Conservation (phyloP, 2,888 invertebrate species). For the Drosophila diplacantha region DNA sequence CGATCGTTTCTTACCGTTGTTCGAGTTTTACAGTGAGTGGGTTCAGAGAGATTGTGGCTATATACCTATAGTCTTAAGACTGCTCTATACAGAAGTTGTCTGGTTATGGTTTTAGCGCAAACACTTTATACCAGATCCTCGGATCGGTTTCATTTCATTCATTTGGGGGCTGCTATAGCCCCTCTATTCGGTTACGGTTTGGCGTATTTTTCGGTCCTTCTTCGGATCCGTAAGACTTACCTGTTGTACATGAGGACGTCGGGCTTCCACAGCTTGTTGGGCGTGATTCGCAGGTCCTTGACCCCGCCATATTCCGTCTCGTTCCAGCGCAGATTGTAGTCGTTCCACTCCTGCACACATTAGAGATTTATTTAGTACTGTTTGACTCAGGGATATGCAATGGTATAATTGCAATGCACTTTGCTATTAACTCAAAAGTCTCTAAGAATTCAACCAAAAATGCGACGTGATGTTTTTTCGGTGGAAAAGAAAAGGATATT, state of each 20-base stretch:
- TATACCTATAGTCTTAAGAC: slow-evolving; percentile 31
- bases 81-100: slow-evolving; percentile 11
- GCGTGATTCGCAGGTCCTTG: slow-evolving; percentile 95
- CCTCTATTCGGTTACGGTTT: slow-evolving; percentile 39
- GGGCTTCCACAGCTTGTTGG: slow-evolving; percentile 97
- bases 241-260: slow-evolving; percentile 99
- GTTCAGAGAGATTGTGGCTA: slow-evolving; percentile 18
- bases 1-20: slow-evolving; percentile 47
- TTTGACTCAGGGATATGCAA: neutral
- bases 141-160: slow-evolving; percentile 43
- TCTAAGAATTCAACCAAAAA: slow-evolving; percentile 53
- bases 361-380: slow-evolving; percentile 39
- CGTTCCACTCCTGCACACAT: slow-evolving; percentile 93
- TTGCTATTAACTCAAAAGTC: slow-evolving; percentile 14
- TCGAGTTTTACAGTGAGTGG: slow-evolving; percentile 23
- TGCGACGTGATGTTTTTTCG: slow-evolving; percentile 54
- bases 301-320: slow-evolving; percentile 96
- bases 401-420: slow-evolving; percentile 7
- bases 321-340: slow-evolving; percentile 98
- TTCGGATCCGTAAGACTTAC: slow-evolving; percentile 79
- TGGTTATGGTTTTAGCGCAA: slow-evolving; percentile 43
- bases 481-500: slow-evolving; percentile 38
- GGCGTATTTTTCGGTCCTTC: neutral
- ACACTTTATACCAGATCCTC: slow-evolving; percentile 45
- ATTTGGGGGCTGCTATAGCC: slow-evolving; percentile 42